phyloP scores from a whole-genome alignment of 2,888 invertebrate genomes.

The Noctua fimbriata region DNA sequence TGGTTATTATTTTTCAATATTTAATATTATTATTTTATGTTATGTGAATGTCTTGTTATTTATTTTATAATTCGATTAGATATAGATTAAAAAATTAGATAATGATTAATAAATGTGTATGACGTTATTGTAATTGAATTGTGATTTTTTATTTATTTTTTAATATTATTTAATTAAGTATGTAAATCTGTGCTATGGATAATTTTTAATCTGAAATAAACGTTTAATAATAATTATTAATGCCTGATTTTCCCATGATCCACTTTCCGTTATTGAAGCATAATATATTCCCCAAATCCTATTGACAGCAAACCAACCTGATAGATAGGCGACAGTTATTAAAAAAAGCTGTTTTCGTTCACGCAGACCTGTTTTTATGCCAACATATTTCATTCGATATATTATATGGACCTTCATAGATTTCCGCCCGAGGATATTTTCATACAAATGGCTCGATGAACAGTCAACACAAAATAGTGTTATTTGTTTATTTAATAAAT shows the following conservation, averaged over 20 bases:
- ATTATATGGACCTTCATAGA: conserved; percentile 2
- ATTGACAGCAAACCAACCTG: conserved; percentile 22
- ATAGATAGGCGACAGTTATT: conserved; percentile 32
- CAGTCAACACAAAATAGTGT: conserved; percentile 37
- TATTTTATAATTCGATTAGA: too few species aligned
- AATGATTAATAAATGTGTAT: too few species aligned
- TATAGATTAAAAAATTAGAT: too few species aligned
- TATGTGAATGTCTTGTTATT: too few species aligned
- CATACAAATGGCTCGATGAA: conserved; percentile 35
- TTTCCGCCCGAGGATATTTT: conserved; percentile 22
- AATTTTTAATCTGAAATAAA: too few species aligned
- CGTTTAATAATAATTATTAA: too few species aligned
- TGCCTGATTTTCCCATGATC: neutral
- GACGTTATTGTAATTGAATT: too few species aligned
- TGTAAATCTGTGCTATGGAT: too few species aligned
- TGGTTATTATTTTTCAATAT: too few species aligned
- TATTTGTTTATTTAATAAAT: conserved; percentile 60
- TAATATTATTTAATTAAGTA: too few species aligned
- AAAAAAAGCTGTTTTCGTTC: conserved; percentile 22
- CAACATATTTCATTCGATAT: conserved; percentile 15
- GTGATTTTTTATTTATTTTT: too few species aligned
- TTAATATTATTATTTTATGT: too few species aligned
- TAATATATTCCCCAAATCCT: neutral
- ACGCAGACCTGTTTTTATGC: neutral
- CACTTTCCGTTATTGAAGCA: neutral